Percentiles rank a stretch among this genome's conserved stretches.
These are phyloP conservation scores for Calliphora vicina DNA, from an alignment of 1,140 invertebrate species.

Conservation along the genomic window DNA sequence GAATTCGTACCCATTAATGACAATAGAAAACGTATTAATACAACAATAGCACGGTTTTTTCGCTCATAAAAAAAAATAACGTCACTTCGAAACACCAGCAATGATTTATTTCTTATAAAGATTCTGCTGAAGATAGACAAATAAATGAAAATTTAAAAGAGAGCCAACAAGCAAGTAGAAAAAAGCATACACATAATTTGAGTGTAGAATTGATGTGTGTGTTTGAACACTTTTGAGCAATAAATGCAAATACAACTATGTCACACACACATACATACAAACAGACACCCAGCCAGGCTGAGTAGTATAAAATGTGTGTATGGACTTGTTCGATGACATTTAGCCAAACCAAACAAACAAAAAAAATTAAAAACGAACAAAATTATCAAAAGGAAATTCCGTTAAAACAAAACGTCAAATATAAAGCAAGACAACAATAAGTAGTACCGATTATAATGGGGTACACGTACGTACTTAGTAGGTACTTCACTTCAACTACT, in stretches of 20 bases:
- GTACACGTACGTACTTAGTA: no score
- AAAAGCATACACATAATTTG: not conserved
- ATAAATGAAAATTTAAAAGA: no score
- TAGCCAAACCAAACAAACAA: not conserved
- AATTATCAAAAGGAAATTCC: conserved; percentile 15
- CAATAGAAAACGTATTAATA: not conserved
- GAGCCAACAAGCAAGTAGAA: not conserved
- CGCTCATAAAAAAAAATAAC: not conserved
- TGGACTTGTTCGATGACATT: not conserved
- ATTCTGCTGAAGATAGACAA: not conserved
- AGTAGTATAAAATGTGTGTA: not conserved
- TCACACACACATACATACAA: not conserved
- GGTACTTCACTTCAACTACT: no score
- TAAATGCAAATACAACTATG: not conserved
- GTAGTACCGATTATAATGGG: no score
- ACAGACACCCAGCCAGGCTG: no score
- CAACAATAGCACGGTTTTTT: not conserved
- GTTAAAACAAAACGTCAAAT: conserved; percentile 29
- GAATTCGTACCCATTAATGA: not conserved
- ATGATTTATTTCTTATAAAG: not conserved
- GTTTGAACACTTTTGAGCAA: not conserved
- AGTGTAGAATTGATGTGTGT: not conserved
- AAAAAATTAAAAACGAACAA: not conserved
- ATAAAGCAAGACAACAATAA: not conserved
- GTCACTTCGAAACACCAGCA: not conserved